A percentile compares a stretch with the other conserved stretches of the same genome.
phyloP scores from a whole-genome alignment of 2,888 invertebrate species.

The Tanaodytes sp. region DNA sequence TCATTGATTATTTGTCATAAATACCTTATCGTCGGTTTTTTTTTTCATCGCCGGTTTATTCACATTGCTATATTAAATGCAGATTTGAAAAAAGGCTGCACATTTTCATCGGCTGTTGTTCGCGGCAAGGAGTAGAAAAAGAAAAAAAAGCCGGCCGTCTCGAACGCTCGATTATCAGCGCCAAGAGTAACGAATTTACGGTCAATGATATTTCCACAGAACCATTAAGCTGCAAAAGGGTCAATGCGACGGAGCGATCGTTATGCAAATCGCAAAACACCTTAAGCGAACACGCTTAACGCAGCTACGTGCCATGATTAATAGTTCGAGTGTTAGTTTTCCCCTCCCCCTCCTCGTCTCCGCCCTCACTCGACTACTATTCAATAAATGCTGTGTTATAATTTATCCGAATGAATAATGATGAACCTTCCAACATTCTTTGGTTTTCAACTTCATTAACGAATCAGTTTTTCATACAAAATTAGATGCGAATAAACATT shows the following conservation, averaged over 20 bases:
- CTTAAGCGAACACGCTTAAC: conserved; percentile 30
- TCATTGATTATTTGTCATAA: too few relatives aligned
- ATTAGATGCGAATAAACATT: too few relatives aligned
- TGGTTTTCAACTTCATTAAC: too few relatives aligned
- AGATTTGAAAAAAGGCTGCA: too few relatives aligned
- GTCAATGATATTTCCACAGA: conserved; percentile 43
- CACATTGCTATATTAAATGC: too few relatives aligned
- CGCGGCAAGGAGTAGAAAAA: neutral
- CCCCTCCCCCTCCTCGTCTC: neutral
- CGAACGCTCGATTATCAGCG: conserved; percentile 17
- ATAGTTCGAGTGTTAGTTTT: conserved; percentile 29
- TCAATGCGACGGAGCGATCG: conserved; percentile 38
- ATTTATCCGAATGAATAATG: conserved; percentile 33
- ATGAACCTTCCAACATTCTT: too few relatives aligned
- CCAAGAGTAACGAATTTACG: conserved; percentile 35
- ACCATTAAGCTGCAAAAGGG: conserved; percentile 45
- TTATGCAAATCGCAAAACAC: conserved; percentile 44
- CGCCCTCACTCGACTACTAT: conserved; percentile 9
- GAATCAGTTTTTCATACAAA: too few relatives aligned
- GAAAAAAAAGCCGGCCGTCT: conserved; percentile 10
- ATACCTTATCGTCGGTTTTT: too few relatives aligned
- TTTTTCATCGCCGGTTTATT: too few relatives aligned
- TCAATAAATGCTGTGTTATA: conserved; percentile 33
- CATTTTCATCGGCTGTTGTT: conserved; percentile 1
- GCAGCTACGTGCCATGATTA: conserved; percentile 37